Percentiles rank a stretch among this genome's conserved stretches.
Evolutionary conservation across 2,113 vertebrate genomes (phyloP).

Genomic region (Zosterops japonicus): DNA sequence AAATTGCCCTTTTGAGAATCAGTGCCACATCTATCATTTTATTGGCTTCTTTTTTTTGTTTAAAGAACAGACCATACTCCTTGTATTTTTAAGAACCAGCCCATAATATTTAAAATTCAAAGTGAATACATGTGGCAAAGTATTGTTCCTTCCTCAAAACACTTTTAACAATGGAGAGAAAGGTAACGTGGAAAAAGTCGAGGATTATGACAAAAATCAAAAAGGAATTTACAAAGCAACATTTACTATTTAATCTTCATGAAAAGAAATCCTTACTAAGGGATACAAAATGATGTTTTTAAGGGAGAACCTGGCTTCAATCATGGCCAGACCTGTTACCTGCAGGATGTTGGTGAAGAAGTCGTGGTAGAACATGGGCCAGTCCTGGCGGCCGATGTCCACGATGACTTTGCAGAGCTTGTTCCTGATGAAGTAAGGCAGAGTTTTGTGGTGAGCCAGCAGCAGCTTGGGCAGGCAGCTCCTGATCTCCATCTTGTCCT

Average conservation of each 20-base stretch:
- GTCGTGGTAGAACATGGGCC: conserved; percentile 99
- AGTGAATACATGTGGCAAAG: background rate
- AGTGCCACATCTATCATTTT: background rate
- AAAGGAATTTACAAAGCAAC: background rate
- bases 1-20: background rate
- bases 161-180: background rate
- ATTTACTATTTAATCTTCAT: background rate
- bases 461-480: conserved; percentile 95
- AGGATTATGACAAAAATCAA: background rate
- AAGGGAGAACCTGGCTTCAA: background rate
- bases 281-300: background rate
- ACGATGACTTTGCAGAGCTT: conserved; percentile 99
- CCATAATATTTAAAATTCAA: background rate
- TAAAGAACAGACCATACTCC: background rate
- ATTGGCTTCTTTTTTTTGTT: background rate
- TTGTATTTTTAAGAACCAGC: background rate
- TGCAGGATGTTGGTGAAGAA: conserved; percentile 98
- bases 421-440: conserved; percentile 97
- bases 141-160: background rate
- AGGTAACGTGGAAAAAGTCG: accelerated
- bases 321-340: conserved; percentile 67
- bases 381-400: conserved; percentile 96
- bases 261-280: background rate
- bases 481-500: conserved; percentile 98
- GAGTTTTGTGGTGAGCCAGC: conserved; percentile 90